Base-by-base conservation (phyloP, 2,797 vertebrate genomes). In the Alosa sapidissima region DNA sequence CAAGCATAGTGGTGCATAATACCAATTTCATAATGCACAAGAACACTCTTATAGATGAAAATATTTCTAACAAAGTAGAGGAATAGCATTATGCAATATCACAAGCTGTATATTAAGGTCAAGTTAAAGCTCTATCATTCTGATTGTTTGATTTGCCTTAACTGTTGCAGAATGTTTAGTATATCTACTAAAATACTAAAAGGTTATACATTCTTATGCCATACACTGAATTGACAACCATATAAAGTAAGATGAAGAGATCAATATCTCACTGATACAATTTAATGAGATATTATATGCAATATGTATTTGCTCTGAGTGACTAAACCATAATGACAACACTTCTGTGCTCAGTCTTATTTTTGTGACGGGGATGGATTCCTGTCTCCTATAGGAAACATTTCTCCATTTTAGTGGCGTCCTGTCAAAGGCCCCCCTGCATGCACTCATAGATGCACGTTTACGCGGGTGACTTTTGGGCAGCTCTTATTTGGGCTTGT, bases 401-500 rank as follows among this genome's bases (percentile, higher is more conserved):
- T 89, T 85, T 89, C 86, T 91, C 87, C 88, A 89, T 85, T 93
- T 90, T 92, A 88, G 88, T 91, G 91, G 89, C 36, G 48, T 92
- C 89, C 86, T 81, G 62, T 86, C 55, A 75, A 81, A 81, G 78
- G 81, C 72, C 41, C 72, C 41, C 65, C 19, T 10, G 54, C 21
- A 85, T 87, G 87, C 87, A 90, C 89, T 92, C 89, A 86, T 87
- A 88, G 90, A 94, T 89, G 91, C 91, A 92, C 89, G 92, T 92
- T 68, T 85, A 91, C 88, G 90, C 88, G 88, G 82, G 87, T 72
- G 91, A 88, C 94, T 94, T 93, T 91, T 82, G 87, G 91, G 90
- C 93, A 92, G 90, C 92, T 94, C 95, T 94, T 96, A 95, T 96
- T 96, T 95, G 94, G 95, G 88, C 92, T 94, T 95, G 91, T 93